These are phyloP conservation scores for Nothocercus nigrocapillus DNA, from an alignment of 2,113 vertebrate species.

Conservation along the genomic window DNA sequence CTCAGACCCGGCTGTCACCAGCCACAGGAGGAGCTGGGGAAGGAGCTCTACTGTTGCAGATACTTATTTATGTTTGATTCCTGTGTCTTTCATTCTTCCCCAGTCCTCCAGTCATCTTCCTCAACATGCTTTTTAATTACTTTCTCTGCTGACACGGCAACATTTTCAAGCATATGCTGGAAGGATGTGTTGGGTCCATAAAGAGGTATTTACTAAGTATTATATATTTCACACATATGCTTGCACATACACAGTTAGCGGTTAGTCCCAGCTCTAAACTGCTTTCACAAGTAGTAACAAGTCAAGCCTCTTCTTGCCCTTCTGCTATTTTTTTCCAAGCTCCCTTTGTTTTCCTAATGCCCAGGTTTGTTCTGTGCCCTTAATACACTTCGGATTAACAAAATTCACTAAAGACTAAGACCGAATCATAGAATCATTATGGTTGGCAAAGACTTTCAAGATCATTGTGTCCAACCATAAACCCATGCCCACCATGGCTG, in stretches of 20 bases:
- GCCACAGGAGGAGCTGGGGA: background rate
- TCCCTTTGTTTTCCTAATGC: background rate
- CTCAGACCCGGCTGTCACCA: background rate
- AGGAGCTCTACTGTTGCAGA: background rate
- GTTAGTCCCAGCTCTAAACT: background rate
- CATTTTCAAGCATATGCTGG: background rate
- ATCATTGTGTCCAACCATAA: too few relatives aligned
- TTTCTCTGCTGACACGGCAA: background rate
- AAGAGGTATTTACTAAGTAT: background rate
- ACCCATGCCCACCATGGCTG: too few relatives aligned
- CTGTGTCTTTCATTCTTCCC: background rate
- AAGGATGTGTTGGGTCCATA: background rate
- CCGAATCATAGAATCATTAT: background rate
- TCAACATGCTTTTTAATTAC: background rate
- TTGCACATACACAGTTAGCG: background rate
- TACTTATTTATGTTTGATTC: background rate
- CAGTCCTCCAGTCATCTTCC: background rate
- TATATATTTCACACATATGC: rapidly evolving
- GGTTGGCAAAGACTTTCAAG: too few relatives aligned
- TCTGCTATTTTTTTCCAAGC: background rate
- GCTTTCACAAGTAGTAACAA: background rate
- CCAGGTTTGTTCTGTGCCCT: background rate
- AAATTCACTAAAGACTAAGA: background rate
- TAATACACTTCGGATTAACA: background rate
- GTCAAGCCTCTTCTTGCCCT: background rate